phyloP scores from a whole-genome alignment of 2,113 vertebrate genomes.

The Marmota flaviventris region DNA sequence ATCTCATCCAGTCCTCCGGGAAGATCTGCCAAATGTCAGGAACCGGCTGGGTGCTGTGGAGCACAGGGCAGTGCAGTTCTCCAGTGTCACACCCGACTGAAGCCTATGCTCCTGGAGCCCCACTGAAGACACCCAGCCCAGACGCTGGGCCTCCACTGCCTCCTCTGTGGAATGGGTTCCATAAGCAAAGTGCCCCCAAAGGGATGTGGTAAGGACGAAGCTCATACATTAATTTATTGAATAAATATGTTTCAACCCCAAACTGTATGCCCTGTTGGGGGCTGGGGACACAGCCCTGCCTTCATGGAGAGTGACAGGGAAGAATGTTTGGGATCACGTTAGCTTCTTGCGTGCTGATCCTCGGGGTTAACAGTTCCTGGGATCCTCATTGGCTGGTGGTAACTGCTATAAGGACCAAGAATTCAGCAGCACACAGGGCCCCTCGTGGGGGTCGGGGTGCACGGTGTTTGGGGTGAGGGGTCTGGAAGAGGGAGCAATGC shows the following conservation, averaged over 20 bases:
- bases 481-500: not conserved
- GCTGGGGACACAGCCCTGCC: not conserved
- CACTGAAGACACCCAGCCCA: not conserved
- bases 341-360: no score
- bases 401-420: no score
- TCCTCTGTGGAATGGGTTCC: not conserved
- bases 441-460: not conserved
- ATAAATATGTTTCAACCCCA: not conserved
- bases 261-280: not conserved
- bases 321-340: not conserved
- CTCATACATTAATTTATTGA: not conserved
- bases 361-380: no score
- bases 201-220: not conserved
- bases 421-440: not conserved
- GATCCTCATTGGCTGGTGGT: no score
- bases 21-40: not conserved
- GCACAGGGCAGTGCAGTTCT: fast-evolving
- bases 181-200: not conserved
- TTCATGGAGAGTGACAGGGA: fast-evolving
- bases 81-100: not conserved
- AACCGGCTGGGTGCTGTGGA: not conserved
- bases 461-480: not conserved
- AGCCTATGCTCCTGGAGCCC: not conserved
- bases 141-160: not conserved
- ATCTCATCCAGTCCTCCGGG: no score